phyloP scores from a whole-genome alignment of 2,888 invertebrate genomes.

The Apamea monoglypha region DNA sequence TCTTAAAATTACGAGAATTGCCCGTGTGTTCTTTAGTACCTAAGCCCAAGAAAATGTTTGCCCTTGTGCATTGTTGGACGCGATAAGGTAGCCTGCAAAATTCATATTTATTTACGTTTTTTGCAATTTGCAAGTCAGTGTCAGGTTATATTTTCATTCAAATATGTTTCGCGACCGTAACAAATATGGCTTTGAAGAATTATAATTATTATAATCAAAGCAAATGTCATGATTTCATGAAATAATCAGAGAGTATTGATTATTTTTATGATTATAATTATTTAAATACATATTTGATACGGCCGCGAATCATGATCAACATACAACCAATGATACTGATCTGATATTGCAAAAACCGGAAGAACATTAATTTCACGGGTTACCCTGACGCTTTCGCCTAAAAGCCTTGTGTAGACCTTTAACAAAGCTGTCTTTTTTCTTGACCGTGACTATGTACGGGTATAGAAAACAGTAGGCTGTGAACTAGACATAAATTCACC shows the following conservation, averaged over 20 bases:
- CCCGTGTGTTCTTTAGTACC: not conserved
- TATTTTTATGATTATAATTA: not conserved
- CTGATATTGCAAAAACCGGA: no score
- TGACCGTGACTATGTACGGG: not conserved
- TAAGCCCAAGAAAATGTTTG: not conserved
- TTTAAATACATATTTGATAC: no score
- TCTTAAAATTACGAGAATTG: no score
- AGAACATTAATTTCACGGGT: not conserved
- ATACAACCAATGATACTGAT: no score
- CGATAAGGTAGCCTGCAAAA: not conserved
- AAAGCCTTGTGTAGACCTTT: not conserved
- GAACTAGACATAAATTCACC: slow-evolving; percentile 3
- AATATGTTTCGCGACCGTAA: no score
- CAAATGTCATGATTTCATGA: not conserved
- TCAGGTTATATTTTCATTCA: no score
- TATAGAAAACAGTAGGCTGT: not conserved
- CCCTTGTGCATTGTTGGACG: not conserved
- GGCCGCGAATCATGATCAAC: no score
- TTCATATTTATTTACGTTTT: not conserved
- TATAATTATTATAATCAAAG: not conserved
- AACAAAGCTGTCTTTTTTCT: no score
- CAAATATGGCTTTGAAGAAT: no score
- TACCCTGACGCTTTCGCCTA: not conserved
- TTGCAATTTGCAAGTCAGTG: not conserved
- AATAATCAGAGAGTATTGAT: not conserved